Base-by-base conservation (phyloP, 2,113 vertebrate genomes). In the Podilymbus podiceps region DNA sequence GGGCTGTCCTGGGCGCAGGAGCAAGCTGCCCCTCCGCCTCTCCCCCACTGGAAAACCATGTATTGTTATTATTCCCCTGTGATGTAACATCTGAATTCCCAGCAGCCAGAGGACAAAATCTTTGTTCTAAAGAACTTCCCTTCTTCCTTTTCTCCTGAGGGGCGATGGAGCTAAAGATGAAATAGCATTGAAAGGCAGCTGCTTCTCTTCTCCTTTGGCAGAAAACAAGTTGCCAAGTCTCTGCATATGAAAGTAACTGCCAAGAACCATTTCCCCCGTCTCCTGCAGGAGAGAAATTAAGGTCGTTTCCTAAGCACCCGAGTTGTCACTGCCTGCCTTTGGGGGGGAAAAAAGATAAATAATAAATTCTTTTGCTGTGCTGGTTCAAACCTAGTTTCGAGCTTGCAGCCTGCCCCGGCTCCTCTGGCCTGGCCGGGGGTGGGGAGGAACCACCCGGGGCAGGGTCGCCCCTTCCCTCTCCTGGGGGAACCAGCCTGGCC, bases 171-270 rank as follows among this genome's bases (percentile, higher is more conserved):
- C 88, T 88, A 21, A 80, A 86, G 94, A 95, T 96, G 93, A 97
- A 97, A 97, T 72, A 80, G 93, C 96, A 40, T 33, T 47, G 90
- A 92, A 93, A 97, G 56, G 87, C 96, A 91, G 95, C 85, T 97
- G 94, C 96, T 95, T 80, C 96, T 93, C 94, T 86, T 92, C 94
- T 97, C 90, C 89, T 68, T 71, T 74, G 93, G 89, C 96, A 91
- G 78, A 90, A 86, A 84, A 11, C 9, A 24, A 55, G 63, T 90
- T 76, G 71, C 72, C 44, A 21, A 31, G 35, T 82, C 71, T 87
- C 95, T 72, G 90, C 71, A 3, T 33, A 44, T n/a, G 66, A 76
- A 93, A 93, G 62, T 79, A 82, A 40, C 38, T 77, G 91, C 89
- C 89, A 87, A 91, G 66, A 96, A 71, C 46, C 71, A 18, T 53